Base-by-base conservation (phyloP, 2,888 invertebrate genomes). In the Drosophila mercatorum region DNA sequence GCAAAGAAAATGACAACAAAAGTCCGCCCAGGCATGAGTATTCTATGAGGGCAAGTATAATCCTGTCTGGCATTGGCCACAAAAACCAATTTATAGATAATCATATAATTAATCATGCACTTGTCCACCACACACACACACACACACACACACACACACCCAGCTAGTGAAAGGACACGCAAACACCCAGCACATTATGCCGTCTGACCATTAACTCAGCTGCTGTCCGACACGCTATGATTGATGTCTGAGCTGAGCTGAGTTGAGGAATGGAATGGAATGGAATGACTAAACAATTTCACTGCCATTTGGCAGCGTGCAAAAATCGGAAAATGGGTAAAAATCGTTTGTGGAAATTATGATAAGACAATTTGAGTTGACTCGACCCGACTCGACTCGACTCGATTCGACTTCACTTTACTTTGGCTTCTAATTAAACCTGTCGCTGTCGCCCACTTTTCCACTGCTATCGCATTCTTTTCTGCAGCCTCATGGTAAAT, bases 31-130 rank as follows among this genome's bases (percentile, higher is more conserved):
- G 17, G 60, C 17, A 57, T 56, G 31, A 14, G 11, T 41, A 26
- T 7, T 7, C 26, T 14, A 14, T 12, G 26, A 67, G n/a, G 31
- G 10, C 7, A n/a, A 34, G 26, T 10, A 26, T 41, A 55, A 58
- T 51, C 31, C 47, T 53, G 17, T 38, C 53, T 72, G 49, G 40
- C 41, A 52, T 60, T 73, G 57, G 17, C 44, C 46, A 83, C 67
- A 69, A 78, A 81, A 84, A 75, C 85, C 86, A 86, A 86, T 86
- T 88, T 87, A 85, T 74, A 86, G 89, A 86, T 86, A 89, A 86
- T 86, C 84, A 84, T 87, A 89, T 86, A 86, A 86, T 86, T 86
- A 86, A 89, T 86, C 86, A 89, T 89, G 88, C 86, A 89, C 86
- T 86, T 86, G 89, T 89, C 89, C 68, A 74, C 75, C 52, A 67